Conservation (phyloP, 2,797 vertebrate species). For the Bryconaethiops microstoma region DNA sequence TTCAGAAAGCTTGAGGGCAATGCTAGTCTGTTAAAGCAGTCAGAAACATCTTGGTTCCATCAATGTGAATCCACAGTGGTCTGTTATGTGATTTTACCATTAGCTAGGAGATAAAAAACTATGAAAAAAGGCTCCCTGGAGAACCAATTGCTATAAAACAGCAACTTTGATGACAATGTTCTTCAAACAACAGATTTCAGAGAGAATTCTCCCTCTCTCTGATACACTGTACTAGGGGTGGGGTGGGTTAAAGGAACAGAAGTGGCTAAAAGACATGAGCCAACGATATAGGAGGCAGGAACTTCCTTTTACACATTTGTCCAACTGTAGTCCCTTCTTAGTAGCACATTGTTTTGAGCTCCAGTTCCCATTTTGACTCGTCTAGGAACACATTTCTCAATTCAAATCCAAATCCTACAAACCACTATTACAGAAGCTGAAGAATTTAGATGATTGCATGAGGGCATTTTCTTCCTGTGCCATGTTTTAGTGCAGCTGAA, state of each 20-base stretch:
- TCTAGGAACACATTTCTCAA: constrained; percentile 4
- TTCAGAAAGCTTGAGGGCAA: not conserved
- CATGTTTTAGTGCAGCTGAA: constrained; percentile 32
- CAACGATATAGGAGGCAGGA: not conserved
- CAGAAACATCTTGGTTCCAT: not conserved
- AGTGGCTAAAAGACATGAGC: not conserved
- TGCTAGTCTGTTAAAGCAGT: constrained; percentile 27
- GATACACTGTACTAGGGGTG: not conserved
- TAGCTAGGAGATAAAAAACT: constrained; percentile 22
- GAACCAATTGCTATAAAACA: not conserved
- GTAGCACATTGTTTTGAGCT: constrained; percentile 2
- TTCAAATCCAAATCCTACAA: not conserved
- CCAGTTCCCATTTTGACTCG: not conserved
- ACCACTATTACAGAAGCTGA: constrained; percentile 10
- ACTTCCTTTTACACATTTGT: constrained; percentile 32
- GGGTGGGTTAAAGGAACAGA: not conserved
- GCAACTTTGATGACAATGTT: constrained; percentile 18
- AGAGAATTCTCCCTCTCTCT: not conserved
- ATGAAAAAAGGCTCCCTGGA: constrained; percentile 13
- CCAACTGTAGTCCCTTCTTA: constrained; percentile 2
- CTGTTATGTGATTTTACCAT: constrained; percentile 28
- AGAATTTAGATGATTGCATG: not conserved
- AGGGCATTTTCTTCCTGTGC: not conserved
- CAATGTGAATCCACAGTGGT: not conserved
- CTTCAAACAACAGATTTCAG: constrained; percentile 30